Conservation (phyloP, 2,113 vertebrate species). For the Marmota flaviventris region DNA sequence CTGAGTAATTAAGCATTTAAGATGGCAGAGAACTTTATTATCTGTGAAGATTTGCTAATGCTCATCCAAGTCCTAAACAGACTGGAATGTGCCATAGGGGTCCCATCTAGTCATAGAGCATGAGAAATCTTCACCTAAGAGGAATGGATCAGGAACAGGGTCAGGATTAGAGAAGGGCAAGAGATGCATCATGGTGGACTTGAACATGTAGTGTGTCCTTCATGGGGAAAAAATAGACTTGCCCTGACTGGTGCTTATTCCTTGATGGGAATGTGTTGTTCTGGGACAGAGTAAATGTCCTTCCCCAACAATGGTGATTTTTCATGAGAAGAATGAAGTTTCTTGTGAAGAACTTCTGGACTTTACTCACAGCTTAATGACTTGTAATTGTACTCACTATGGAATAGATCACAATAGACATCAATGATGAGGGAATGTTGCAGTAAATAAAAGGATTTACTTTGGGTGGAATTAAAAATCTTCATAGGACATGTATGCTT, state of each 20-base stretch:
- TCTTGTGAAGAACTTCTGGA: not conserved
- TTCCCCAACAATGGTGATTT: not conserved
- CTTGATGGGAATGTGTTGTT: not conserved
- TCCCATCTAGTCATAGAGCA: not conserved
- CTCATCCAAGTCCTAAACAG: not conserved
- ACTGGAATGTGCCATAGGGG: no score
- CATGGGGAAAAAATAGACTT: not conserved
- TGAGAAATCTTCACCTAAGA: not conserved
- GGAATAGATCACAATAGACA: not conserved
- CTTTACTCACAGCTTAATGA: not conserved
- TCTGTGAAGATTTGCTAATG: not conserved
- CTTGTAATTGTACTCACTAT: not conserved
- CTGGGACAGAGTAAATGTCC: not conserved
- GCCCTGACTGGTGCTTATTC: not conserved
- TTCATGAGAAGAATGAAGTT: not conserved
- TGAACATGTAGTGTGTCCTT: fast-evolving
- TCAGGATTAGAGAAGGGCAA: not conserved
- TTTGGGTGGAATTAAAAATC: conserved; percentile 22
- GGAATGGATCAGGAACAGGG: not conserved
- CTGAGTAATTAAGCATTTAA: not conserved
- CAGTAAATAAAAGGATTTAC: not conserved
- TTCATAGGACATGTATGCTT: not conserved
- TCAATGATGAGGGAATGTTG: not conserved
- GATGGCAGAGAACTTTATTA: not conserved
- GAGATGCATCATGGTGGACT: not conserved